Evolutionary conservation across 53 echinoderm and acorn worm species (phyloP).

Genomic region (Paracentrotus lividus): DNA sequence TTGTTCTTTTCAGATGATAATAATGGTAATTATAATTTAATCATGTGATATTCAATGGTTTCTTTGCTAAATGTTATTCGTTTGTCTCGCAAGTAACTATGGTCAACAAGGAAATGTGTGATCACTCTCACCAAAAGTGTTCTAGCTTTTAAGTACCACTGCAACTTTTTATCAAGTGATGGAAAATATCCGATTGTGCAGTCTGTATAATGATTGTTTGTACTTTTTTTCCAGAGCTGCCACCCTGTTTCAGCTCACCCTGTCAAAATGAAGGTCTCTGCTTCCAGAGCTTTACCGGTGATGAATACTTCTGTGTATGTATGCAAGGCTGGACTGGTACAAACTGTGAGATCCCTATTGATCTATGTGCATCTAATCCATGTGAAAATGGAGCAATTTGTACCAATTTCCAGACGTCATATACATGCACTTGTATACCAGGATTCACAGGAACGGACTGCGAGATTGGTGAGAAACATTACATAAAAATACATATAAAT

Average conservation of each 20-base stretch:
- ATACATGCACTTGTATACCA: constrained; percentile 64
- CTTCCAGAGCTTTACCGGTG: constrained; percentile 11
- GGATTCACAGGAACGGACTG: constrained; percentile 70
- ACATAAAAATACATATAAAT: no score
- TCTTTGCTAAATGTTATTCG: no score
- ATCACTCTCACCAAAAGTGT: no score
- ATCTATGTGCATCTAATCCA: constrained; percentile 57
- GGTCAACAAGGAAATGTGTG: no score
- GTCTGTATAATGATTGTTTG: no score
- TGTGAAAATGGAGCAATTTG: constrained; percentile 78
- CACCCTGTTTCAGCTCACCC: constrained; percentile 69
- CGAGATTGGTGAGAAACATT: constrained; percentile 49
- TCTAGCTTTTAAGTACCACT: no score
- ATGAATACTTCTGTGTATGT: constrained; percentile 77
- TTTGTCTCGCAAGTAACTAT: no score
- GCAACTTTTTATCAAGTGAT: no score
- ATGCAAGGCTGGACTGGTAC: constrained; percentile 72
- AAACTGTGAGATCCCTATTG: constrained; percentile 71
- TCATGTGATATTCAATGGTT: no score
- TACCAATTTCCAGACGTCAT: constrained; percentile 64
- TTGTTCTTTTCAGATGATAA: no score
- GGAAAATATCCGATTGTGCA: no score
- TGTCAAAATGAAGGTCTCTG: constrained; percentile 75
- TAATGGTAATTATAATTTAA: no score
- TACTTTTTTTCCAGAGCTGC: constrained; percentile 43